These are phyloP conservation scores for Proterorhinus semilunaris DNA, from an alignment of 2,113 vertebrate genomes.

Conservation along the genomic window DNA sequence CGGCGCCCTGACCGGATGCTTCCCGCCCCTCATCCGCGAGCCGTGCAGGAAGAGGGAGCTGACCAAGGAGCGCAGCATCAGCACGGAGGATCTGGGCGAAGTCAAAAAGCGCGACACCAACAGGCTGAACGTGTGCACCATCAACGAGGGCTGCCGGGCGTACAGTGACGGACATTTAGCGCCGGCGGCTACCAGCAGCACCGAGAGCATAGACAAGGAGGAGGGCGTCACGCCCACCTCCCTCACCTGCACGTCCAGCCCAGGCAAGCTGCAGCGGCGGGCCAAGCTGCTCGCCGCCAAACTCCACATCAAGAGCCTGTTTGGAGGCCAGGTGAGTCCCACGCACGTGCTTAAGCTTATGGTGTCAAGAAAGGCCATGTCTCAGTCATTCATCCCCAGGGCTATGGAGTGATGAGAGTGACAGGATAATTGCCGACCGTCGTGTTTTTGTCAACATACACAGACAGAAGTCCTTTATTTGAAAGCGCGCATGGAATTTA, in stretches of 20 bases:
- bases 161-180: slow-evolving; percentile 78
- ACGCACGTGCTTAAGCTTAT: too few species aligned
- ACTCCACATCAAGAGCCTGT: slow-evolving; percentile 75
- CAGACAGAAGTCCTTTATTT: too few species aligned
- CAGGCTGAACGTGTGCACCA: slow-evolving; percentile 40
- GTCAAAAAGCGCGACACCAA: slow-evolving; percentile 38
- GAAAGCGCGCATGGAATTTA: too few species aligned
- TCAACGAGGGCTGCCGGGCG: slow-evolving; percentile 67
- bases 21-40: slow-evolving; percentile 32
- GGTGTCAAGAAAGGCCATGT: too few species aligned
- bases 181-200: slow-evolving; percentile 27
- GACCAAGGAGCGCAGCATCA: slow-evolving; percentile 67
- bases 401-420: too few species aligned
- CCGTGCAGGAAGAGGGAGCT: slow-evolving; percentile 29
- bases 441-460: too few species aligned
- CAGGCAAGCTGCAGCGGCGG: slow-evolving; percentile 29
- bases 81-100: slow-evolving; percentile 58
- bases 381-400: too few species aligned
- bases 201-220: slow-evolving; percentile 37
- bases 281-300: slow-evolving; percentile 66
- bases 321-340: slow-evolving; percentile 67
- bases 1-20: rapidly evolving
- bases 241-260: not conserved
- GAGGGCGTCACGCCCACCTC: not conserved
- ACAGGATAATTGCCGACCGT: too few species aligned